Base-by-base conservation (phyloP, 2,888 invertebrate species). In the Patella ulyssiponensis region DNA sequence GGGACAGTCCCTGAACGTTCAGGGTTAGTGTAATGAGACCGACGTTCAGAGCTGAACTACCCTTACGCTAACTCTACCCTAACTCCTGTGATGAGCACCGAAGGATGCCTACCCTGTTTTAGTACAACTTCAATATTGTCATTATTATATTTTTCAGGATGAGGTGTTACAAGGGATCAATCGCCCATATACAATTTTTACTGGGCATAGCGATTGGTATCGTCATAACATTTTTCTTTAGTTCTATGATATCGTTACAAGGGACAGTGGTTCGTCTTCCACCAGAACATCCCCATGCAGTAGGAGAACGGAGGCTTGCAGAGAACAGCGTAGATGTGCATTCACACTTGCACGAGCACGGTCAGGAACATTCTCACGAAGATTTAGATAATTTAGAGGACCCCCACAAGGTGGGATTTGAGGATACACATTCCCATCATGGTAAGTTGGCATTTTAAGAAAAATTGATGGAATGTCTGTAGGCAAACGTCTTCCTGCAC, bases 351-450 rank as follows among this genome's bases (percentile, higher is more conserved):
- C 64, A 64, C 23, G 64, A 64, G 23, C 64, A 64, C 23, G 64
- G 64, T 7, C 64, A 23, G 3, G 64, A 64, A 23, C 64, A 64
- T 64, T 20, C 20, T 2, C 64, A 64, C 23, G 64, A 64, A 64
- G 20, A 64, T 64, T 20, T 20, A 12, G 44, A 44, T 44, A 44
- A 44, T 44, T 44, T 44, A 44, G 44, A 44, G 44, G 23, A 64
- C 11, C 23, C 64, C 11, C 64, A 64, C 64, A 69, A 74, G 4
- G 33, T 74, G 71, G 20, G 74, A 23, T 77, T 77, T 44, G n/a
- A 77, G 3, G 77, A 74, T 58, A 70, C 20, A 15, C 77, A 77
- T 51, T 17, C 64, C 20, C 77, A 77, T 74, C 74, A 74, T 56
- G 77, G 77, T 77, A 56, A 74, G 74, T 74, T 44, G 44, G 9